These are phyloP conservation scores for Drosophila orosa DNA, from an alignment of 1,140 invertebrate genomes.

Conservation along the genomic window DNA sequence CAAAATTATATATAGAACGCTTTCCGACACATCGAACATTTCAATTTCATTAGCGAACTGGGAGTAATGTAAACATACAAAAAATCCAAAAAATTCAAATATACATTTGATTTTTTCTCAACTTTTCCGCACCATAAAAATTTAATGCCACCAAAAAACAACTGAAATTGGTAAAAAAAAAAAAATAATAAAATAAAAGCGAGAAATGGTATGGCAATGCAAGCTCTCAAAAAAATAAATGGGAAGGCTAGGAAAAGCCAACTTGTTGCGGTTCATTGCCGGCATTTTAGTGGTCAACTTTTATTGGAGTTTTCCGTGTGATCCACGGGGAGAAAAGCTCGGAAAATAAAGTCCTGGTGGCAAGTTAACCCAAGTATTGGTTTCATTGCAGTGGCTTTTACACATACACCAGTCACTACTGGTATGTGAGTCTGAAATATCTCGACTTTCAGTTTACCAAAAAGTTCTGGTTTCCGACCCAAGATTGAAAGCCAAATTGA, in stretches of 20 bases:
- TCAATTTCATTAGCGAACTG: constrained; percentile 46
- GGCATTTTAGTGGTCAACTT: constrained; percentile 35
- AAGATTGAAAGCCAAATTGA: constrained; percentile 1
- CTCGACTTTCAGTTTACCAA: constrained; percentile 12
- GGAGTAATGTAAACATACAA: constrained; percentile 43
- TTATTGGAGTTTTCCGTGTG: constrained; percentile 16
- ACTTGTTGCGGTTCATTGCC: constrained; percentile 45
- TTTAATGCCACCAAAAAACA: constrained; percentile 28
- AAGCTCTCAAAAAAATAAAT: background rate
- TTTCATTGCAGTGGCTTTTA: constrained; percentile 1
- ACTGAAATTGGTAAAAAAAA: constrained; percentile 12
- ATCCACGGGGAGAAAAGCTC: background rate
- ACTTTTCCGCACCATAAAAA: constrained; percentile 27
- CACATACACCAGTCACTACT: background rate
- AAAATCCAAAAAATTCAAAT: constrained; percentile 7
- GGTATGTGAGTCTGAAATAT: constrained; percentile 5
- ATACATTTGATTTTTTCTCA: constrained; percentile 9
- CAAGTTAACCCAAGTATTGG: constrained; percentile 12
- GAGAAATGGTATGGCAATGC: background rate
- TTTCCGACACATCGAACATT: constrained; percentile 46
- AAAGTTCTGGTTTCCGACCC: background rate
- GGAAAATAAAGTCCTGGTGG: background rate
- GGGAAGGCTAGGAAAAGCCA: constrained; percentile 11
- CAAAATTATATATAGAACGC: constrained; percentile 39
- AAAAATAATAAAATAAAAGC: background rate